Base-by-base conservation (phyloP, 1,140 invertebrate species). In the Euwallacea similis region DNA sequence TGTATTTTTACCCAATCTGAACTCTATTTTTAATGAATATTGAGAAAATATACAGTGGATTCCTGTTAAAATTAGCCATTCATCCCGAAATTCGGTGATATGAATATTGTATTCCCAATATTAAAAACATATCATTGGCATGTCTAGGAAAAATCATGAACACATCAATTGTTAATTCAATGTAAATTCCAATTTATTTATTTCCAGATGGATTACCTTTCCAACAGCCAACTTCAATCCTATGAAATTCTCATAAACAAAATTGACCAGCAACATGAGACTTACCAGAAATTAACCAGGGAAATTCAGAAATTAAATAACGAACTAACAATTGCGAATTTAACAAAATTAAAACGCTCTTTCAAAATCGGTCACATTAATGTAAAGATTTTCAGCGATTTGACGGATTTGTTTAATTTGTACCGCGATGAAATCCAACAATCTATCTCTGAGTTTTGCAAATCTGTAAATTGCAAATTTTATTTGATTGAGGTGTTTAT, bases 311-410 rank as follows among this genome's bases (percentile, higher is more conserved):
- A 43, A 55, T 61, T 67, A 41, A 62, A 73, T 15, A 71, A 71
- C 42, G 58, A 46, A 68, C 64, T 75, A 7, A 62, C 61, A 1
- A 43, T 68, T 43, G 43, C 58, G 15, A 65, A 66, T 33, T 44
- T 73, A 7, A 58, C 66, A 7, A 64, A 66, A 63, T 55, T 21
- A n/a, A 50, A 66, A 60, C 13, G 11, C 13, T 21, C 41, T 42
- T 50, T 46, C 13, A 73, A 70, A 67, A 66, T 75, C 33, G 66
- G 66, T 56, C 67, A 75, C 42, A 41, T 70, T 6, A 75, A 66
- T 56, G 68, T 75, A 9, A 75, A 75, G 69, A 53, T 75, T 46
- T 75, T 75, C 43, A 65, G 54, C 56, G 16, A 73, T 69, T 9
- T 73, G 46, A 10, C 63, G 8, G 68, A 75, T 16, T 33, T 75